Evolutionary conservation across 2,797 vertebrate genomes (phyloP).

Genomic region (Sphenodon punctatus): DNA sequence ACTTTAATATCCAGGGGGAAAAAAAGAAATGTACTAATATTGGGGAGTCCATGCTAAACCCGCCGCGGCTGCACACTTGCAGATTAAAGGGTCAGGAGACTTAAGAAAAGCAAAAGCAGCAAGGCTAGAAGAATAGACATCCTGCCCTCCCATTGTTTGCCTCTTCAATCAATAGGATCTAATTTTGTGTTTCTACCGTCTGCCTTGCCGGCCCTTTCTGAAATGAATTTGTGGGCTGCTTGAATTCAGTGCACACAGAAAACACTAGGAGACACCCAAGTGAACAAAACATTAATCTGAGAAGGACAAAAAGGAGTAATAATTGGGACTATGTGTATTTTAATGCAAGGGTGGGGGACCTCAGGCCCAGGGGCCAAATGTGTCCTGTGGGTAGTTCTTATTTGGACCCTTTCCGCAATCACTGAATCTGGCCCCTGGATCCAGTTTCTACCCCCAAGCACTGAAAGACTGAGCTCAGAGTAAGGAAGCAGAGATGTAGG

Average conservation of each 20-base stretch:
- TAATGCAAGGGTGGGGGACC: too few relatives aligned
- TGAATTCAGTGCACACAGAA: too few relatives aligned
- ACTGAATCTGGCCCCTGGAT: too few relatives aligned
- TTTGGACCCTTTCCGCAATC: too few relatives aligned
- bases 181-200: neutral
- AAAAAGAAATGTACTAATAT: neutral
- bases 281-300: neutral
- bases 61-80: neutral
- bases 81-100: neutral
- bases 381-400: too few relatives aligned
- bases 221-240: rapidly evolving
- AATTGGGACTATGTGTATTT: too few relatives aligned
- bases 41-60: neutral
- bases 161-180: neutral
- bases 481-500: too few relatives aligned
- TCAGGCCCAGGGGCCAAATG: too few relatives aligned
- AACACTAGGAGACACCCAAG: neutral
- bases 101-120: neutral
- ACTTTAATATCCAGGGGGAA: neutral
- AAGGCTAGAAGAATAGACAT: neutral
- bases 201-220: rapidly evolving
- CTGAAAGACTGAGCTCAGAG: too few relatives aligned
- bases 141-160: rapidly evolving
- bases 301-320: neutral
- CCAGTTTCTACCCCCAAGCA: too few relatives aligned